Conservation (phyloP, 2,888 invertebrate species). For the Gymnosoma rotundatum region DNA sequence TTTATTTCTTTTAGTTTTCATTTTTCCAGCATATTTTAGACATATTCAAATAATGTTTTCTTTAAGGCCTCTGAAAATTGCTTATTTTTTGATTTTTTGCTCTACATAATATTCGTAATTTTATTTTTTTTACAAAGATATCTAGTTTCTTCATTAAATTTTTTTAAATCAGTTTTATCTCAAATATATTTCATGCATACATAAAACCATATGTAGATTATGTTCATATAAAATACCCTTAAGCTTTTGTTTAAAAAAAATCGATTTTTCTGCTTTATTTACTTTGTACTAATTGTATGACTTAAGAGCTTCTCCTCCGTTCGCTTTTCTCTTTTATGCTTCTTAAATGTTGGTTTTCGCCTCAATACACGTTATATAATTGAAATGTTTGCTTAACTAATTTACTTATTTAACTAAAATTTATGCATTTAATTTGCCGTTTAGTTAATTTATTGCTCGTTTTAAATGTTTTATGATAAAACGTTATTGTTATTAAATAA, state of each 20-base stretch:
- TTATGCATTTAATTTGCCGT: background rate
- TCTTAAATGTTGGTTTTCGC: background rate
- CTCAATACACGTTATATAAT: slow-evolving; percentile 34
- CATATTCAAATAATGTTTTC: background rate
- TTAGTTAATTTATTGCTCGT: background rate
- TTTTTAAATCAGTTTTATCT: background rate
- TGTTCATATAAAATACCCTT: slow-evolving; percentile 2
- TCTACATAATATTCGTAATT: background rate
- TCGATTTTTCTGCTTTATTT: slow-evolving; percentile 47
- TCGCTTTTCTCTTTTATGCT: background rate
- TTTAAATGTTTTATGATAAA: too few relatives aligned
- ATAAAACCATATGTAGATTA: background rate
- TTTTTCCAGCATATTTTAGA: background rate
- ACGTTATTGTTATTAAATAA: too few relatives aligned
- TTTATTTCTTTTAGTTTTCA: too few relatives aligned
- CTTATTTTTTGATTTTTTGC: background rate
- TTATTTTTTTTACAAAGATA: background rate
- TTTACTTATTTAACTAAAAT: slow-evolving; percentile 45
- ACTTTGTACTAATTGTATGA: slow-evolving; percentile 13
- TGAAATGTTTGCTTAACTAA: slow-evolving; percentile 41
- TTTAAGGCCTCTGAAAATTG: background rate
- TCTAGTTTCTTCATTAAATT: slow-evolving; percentile 1
- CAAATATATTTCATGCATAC: background rate
- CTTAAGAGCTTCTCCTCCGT: background rate
- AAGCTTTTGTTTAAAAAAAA: slow-evolving; percentile 44